These are phyloP conservation scores for Hydrophis major DNA, from an alignment of 2,797 vertebrate genomes.

Conservation along the genomic window DNA sequence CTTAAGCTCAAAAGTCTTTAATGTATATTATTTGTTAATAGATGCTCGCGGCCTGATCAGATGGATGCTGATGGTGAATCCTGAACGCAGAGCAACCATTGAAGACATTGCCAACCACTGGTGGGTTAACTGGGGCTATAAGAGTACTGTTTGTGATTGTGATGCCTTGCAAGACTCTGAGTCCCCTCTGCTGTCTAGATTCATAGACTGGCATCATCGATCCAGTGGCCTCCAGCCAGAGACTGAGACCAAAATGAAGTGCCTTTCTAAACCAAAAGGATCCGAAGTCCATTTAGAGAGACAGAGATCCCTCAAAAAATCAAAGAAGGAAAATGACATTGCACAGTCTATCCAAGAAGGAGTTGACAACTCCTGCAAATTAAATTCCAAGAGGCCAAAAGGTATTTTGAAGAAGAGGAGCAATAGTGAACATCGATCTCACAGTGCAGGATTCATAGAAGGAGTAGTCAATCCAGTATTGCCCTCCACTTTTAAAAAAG, in stretches of 20 bases:
- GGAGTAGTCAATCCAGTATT: constrained; percentile 67
- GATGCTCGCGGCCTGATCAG: constrained; percentile 97
- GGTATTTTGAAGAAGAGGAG: constrained; percentile 93
- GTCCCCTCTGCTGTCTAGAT: constrained; percentile 91
- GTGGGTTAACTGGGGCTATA: constrained; percentile 99
- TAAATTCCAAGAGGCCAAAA: constrained; percentile 90
- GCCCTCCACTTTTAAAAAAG: constrained; percentile 71
- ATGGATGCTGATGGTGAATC: constrained; percentile 99
- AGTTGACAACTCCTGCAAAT: constrained; percentile 76
- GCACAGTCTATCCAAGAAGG: constrained; percentile 77
- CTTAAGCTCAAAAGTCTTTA: background rate
- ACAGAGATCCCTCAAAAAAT: constrained; percentile 91
- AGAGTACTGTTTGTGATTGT: constrained; percentile 95
- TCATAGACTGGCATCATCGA: constrained; percentile 97
- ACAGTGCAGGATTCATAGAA: constrained; percentile 83
- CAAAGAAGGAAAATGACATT: constrained; percentile 92
- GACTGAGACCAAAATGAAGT: constrained; percentile 76
- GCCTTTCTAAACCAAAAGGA: constrained; percentile 75
- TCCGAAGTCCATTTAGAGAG: constrained; percentile 73
- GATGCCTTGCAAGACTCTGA: constrained; percentile 84
- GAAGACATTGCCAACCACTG: constrained; percentile 99
- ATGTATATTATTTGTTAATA: constrained; percentile 54
- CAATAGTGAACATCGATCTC: constrained; percentile 85
- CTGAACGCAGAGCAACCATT: constrained; percentile 92
- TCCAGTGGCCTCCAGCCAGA: constrained; percentile 81